Evolutionary conservation across 2,888 invertebrate species (phyloP).

Genomic region (Nymphalis polychloros): DNA sequence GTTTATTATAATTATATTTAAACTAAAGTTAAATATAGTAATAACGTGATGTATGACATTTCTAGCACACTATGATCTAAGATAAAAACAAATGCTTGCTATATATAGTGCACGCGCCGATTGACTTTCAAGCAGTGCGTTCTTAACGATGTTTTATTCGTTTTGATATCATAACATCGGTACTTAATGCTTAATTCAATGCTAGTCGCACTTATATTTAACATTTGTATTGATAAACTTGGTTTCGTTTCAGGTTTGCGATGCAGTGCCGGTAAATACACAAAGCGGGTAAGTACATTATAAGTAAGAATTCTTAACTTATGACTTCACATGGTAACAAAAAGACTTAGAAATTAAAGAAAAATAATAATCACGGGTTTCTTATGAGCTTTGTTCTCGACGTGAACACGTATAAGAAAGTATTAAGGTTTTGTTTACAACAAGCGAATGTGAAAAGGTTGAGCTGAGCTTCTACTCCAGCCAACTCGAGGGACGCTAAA

Average conservation of each 20-base stretch:
- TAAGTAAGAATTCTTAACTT: not conserved
- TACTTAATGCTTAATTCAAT: conserved; percentile 16
- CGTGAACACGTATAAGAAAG: conserved; percentile 22
- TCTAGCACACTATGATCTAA: not conserved
- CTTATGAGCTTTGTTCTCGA: conserved; percentile 7
- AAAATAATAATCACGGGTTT: conserved; percentile 4
- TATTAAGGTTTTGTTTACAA: conserved; percentile 28
- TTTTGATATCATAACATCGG: conserved; percentile 20
- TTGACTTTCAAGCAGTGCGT: conserved; percentile 25
- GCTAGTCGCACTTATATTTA: conserved; percentile 19
- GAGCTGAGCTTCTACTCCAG: conserved; percentile 30
- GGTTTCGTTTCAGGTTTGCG: conserved; percentile 30
- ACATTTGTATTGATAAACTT: conserved; percentile 17
- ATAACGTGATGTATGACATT: not conserved
- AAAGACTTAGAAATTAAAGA: conserved; percentile 3
- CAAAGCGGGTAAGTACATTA: conserved; percentile 25
- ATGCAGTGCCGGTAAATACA: conserved; percentile 30
- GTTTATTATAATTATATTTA: no score
- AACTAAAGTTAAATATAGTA: no score
- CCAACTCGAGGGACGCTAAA: conserved; percentile 29
- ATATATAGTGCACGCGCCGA: conserved; percentile 25
- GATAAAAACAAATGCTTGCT: conserved; percentile 19
- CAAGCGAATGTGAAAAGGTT: conserved; percentile 32
- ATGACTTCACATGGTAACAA: no score
- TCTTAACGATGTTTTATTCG: conserved; percentile 29